phyloP scores from a whole-genome alignment of 2,113 vertebrate species.

The Centropristis striata region DNA sequence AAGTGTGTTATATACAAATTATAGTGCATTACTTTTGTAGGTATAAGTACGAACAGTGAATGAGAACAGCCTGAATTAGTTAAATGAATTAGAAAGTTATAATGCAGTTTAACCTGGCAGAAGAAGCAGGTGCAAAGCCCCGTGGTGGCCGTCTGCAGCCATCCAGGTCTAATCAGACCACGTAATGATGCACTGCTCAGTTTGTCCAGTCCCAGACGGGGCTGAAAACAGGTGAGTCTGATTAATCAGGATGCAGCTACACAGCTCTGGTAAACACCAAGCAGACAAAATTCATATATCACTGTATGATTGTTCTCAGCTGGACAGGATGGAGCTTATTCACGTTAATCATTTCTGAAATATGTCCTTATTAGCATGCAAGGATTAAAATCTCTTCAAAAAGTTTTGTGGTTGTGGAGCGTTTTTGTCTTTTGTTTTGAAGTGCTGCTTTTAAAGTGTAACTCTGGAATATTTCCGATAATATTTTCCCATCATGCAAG shows the following conservation, averaged over 20 bases:
- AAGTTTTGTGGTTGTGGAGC: not conserved
- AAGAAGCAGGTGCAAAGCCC: slow-evolving; percentile 64
- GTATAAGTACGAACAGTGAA: too few relatives aligned
- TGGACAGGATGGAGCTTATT: slow-evolving; percentile 68
- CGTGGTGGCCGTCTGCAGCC: slow-evolving; percentile 48
- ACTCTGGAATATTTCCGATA: slow-evolving; percentile 21
- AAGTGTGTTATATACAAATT: not conserved
- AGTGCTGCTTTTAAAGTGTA: not conserved
- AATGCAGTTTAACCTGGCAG: slow-evolving; percentile 20
- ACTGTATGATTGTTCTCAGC: slow-evolving; percentile 73
- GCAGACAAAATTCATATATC: slow-evolving; percentile 71
- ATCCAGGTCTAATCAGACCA: slow-evolving; percentile 69
- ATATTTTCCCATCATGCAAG: slow-evolving; percentile 40
- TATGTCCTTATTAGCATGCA: slow-evolving; percentile 17
- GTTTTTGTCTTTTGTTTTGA: slow-evolving; percentile 13
- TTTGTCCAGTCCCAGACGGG: slow-evolving; percentile 70
- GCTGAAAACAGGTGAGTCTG: slow-evolving; percentile 70
- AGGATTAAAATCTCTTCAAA: not conserved
- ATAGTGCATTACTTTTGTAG: too few relatives aligned
- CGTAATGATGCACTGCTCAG: slow-evolving; percentile 67
- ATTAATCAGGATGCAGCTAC: slow-evolving; percentile 71
- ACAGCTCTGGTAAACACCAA: slow-evolving; percentile 60
- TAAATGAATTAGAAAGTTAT: slow-evolving; percentile 21
- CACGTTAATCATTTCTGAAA: slow-evolving; percentile 53
- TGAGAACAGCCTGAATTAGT: too few relatives aligned